These are phyloP conservation scores for Neuroscelio doddi DNA, from an alignment of 2,888 invertebrate species.

Conservation along the genomic window DNA sequence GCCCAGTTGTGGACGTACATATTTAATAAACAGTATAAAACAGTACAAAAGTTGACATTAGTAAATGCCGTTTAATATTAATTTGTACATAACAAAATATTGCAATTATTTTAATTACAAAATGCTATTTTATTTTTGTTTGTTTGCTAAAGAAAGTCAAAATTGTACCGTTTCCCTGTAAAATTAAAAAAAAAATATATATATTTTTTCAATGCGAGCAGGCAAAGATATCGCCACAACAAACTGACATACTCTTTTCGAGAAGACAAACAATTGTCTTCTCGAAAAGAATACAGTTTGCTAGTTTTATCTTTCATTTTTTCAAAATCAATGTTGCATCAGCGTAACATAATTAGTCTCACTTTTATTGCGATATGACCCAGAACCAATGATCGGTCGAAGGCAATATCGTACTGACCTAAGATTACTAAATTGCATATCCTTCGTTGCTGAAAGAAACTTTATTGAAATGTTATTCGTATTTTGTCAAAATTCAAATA, in stretches of 20 bases:
- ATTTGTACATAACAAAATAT: no score
- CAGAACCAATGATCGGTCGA: slow-evolving; percentile 18
- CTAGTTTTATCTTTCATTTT: not conserved
- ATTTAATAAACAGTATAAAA: no score
- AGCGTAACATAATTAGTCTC: slow-evolving; percentile 28
- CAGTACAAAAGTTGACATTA: slow-evolving; percentile 12
- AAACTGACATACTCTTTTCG: no score
- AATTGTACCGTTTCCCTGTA: no score
- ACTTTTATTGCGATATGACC: slow-evolving; percentile 32
- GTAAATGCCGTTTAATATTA: slow-evolving; percentile 3
- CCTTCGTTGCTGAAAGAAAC: slow-evolving; percentile 11
- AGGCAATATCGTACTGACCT: slow-evolving; percentile 39
- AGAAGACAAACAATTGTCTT: no score
- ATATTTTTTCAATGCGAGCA: no score
- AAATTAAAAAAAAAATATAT: no score
- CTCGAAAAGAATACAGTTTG: no score
- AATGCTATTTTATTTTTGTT: no score
- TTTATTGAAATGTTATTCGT: slow-evolving; percentile 11
- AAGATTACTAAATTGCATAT: slow-evolving; percentile 21
- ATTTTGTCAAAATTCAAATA: slow-evolving; percentile 3
- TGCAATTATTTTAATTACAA: no score
- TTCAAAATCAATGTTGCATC: not conserved
- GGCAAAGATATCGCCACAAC: no score
- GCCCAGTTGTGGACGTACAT: slow-evolving; percentile 50
- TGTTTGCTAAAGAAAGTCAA: no score